These are phyloP conservation scores for Polia nebulosa DNA, from an alignment of 2,888 invertebrate genomes.

Conservation along the genomic window DNA sequence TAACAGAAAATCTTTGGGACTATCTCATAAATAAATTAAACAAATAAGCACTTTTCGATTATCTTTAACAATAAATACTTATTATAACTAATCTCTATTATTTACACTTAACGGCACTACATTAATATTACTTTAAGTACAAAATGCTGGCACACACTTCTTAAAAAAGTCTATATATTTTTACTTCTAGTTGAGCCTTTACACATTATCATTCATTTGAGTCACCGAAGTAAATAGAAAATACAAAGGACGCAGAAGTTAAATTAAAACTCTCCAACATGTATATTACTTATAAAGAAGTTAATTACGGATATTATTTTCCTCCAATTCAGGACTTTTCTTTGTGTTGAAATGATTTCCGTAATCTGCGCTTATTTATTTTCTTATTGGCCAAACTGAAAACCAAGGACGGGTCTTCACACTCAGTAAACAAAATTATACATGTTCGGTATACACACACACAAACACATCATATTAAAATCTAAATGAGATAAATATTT, in stretches of 20 bases:
- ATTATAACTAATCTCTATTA: slow-evolving; percentile 17
- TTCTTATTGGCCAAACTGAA: neutral
- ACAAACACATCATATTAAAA: neutral
- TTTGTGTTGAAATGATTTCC: neutral
- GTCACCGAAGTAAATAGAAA: neutral
- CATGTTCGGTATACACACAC: neutral
- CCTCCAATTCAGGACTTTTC: neutral
- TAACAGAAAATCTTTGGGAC: too few species aligned
- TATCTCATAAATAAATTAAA: slow-evolving; percentile 16
- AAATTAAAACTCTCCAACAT: neutral
- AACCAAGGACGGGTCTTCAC: neutral
- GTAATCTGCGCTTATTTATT: neutral
- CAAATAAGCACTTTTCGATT: neutral
- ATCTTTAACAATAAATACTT: slow-evolving; percentile 11
- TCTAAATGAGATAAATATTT: neutral
- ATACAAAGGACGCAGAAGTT: neutral
- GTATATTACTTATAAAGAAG: neutral
- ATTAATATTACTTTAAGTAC: neutral
- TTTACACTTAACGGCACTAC: slow-evolving; percentile 14
- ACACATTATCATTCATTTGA: neutral
- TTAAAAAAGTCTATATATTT: neutral
- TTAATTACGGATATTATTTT: slow-evolving; percentile 5
- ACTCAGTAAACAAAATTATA: neutral
- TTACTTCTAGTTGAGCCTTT: neutral
- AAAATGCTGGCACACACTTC: neutral